Evolutionary conservation across 2,113 vertebrate species (phyloP).

Genomic region (Ictalurus furcatus): DNA sequence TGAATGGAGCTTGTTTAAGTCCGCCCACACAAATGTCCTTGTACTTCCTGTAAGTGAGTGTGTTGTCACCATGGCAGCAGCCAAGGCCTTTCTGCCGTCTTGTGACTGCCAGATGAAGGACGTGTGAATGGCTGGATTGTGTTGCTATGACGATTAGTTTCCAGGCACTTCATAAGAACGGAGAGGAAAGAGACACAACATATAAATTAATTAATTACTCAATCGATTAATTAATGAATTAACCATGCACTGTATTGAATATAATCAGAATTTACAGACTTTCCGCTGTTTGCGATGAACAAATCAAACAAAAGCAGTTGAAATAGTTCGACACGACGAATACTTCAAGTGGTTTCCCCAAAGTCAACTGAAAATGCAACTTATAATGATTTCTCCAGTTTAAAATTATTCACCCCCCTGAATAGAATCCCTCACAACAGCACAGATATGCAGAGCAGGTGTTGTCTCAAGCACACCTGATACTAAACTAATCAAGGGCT

Average conservation of each 20-base stretch:
- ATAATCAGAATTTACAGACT: too few relatives aligned
- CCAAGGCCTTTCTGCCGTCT: conserved; percentile 41
- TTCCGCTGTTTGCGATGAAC: too few relatives aligned
- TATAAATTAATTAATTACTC: not conserved
- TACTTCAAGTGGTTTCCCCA: too few relatives aligned
- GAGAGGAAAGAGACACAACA: not conserved
- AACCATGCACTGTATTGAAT: not conserved
- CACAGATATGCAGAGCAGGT: too few relatives aligned
- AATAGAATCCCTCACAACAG: too few relatives aligned
- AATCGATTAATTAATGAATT: not conserved
- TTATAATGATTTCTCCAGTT: too few relatives aligned
- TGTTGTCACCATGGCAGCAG: conserved; percentile 45
- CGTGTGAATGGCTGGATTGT: conserved; percentile 22
- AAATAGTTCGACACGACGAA: too few relatives aligned
- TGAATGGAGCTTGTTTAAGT: conserved; percentile 33
- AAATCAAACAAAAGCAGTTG: too few relatives aligned
- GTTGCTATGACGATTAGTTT: conserved; percentile 50
- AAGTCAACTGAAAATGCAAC: too few relatives aligned
- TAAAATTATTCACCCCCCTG: too few relatives aligned
- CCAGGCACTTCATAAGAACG: conserved; percentile 16
- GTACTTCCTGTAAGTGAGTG: conserved; percentile 6
- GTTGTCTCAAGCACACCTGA: too few relatives aligned
- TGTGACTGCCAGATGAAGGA: conserved; percentile 30
- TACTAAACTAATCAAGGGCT: too few relatives aligned
- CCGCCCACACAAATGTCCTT: not conserved